Evolutionary conservation across 2,888 invertebrate species (phyloP), one percentile per base, ranked within the genome.

Genomic region (Mamestra brassicae): DNA sequence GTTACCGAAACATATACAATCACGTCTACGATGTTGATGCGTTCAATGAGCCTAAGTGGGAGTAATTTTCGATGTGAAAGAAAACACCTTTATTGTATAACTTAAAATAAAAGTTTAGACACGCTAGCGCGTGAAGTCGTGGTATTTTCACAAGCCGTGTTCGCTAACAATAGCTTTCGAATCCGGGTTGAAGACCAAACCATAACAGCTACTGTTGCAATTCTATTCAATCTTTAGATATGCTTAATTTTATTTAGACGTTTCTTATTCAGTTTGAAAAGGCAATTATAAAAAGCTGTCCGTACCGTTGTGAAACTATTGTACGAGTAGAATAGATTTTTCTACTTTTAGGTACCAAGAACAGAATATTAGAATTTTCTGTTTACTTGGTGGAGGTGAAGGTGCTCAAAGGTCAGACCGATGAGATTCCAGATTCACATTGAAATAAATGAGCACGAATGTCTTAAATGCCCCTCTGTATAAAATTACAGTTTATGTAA

Each of bases 141-240:
- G 55, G 84, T 80, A 76, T 74, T 82, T 77, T 84, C 83, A 74
- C 78, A 15, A 52, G 78, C 83, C 88, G 89, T 88, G 88, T 90
- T 86, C 52, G 36, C 45, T 15, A 76, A 87, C 87, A 87, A 87
- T 78, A 84, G 88, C 89, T 90, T 91, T 91, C 87, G 89, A 88
- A 92, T 93, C 93, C 92, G 92, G 92, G 89, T 93, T 89, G 84
- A 89, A 92, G 92, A 91, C 85, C 57, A 63, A 78, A 90, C 88
- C 90, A 92, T 90, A 87, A 89, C 89, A 85, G 86, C 86, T 88
- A 84, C 87, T 90, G 86, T 84, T 86, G 84, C 79, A 77, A 77
- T 79, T 83, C 81, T 85, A 81, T 87, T 84, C 83, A 77, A 85
- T 80, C 74, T 82, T 82, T 84, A 81, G 83, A 34, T 68, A 70